Percentiles rank a stretch among this genome's conserved stretches.
phyloP scores from a whole-genome alignment of 2,113 vertebrate genomes.

The Poeciliopsis occidentalis region DNA sequence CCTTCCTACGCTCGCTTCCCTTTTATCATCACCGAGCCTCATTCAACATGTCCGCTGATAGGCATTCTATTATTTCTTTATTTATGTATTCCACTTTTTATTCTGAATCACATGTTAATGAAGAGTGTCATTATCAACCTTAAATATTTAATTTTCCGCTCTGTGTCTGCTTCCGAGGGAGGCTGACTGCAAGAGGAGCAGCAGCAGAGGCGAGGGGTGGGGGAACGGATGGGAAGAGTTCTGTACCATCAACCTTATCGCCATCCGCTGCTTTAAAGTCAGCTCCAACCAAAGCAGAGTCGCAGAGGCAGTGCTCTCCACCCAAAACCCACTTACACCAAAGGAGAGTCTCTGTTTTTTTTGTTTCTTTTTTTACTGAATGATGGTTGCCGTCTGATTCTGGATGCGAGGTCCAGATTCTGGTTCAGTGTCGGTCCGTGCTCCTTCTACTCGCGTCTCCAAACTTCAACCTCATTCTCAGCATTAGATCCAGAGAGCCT shows the following conservation, averaged over 20 bases:
- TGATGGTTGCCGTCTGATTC: constrained; percentile 17
- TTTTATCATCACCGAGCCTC: constrained; percentile 64
- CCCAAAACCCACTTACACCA: background rate
- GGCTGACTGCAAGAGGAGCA: constrained; percentile 64
- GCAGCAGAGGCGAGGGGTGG: background rate
- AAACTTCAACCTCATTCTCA: constrained; percentile 58
- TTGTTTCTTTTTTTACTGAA: background rate
- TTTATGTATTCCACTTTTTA: constrained; percentile 82
- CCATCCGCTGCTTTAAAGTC: constrained; percentile 68
- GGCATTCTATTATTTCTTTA: constrained; percentile 79
- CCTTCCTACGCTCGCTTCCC: constrained; percentile 35
- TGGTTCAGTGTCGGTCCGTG: constrained; percentile 31
- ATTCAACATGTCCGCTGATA: constrained; percentile 71
- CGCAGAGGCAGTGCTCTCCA: background rate
- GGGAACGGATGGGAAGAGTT: constrained; percentile 36
- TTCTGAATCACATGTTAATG: constrained; percentile 82
- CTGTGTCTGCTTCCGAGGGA: constrained; percentile 75
- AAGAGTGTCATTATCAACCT: constrained; percentile 80
- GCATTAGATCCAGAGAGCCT: constrained; percentile 74
- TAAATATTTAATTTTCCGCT: constrained; percentile 83
- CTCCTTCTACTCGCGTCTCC: constrained; percentile 55
- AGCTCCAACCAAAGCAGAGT: constrained; percentile 52
- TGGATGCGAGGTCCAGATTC: constrained; percentile 19
- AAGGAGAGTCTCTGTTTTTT: background rate
- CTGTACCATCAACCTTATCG: constrained; percentile 63